Base-by-base conservation (phyloP, 2,113 vertebrate genomes). In the Pterocles burchelli region DNA sequence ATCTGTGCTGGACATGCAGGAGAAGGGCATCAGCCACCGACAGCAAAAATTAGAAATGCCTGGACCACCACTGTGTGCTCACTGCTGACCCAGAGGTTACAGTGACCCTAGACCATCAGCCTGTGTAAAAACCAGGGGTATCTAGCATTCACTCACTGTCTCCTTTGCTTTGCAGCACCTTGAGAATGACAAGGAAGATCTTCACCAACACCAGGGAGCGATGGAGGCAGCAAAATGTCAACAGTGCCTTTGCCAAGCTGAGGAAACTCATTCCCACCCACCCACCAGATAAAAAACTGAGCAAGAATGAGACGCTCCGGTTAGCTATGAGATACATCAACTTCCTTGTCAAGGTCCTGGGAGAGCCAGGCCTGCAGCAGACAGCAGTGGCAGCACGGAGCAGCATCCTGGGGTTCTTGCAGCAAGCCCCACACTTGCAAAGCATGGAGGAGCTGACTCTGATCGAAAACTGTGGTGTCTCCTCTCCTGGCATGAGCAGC, bases 281-380 rank as follows among this genome's bases (percentile, higher is more conserved):
- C 71, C 99, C 99, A 4, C 99, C 99, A 1, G 99, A 99, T 97
- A 99, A 99, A 97, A 99, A 99, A 82, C 98, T 99, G 95, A 99
- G 99, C 98, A 99, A 99, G 97, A 99, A 99, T 3, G 99, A 99
- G 97, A 99, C 99, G 1, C 98, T 99, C 38, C 98, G 99, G 10
- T 95, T 99, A 96, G 99, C 99, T 78, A 99, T 99, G 99, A 99
- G 98, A 93, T 99, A 99, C 75, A 99, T 99, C 98, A 99, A 98
- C 97, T 99, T 99, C 98, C 97, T 99, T 24, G 98, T 99, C 97
- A 98, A 98, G 95, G 97, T 99, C 86, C 96, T 99, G 89, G 96
- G 99, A 97, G 98, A 99, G 80, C 95, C 99, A 98, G 98, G 97
- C 77, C 98, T 98, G 25, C 98, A 98, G 91, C 98, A 98, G 5